These are phyloP conservation scores for Drosophila orosa DNA, from an alignment of 1,140 invertebrate genomes.

Conservation along the genomic window DNA sequence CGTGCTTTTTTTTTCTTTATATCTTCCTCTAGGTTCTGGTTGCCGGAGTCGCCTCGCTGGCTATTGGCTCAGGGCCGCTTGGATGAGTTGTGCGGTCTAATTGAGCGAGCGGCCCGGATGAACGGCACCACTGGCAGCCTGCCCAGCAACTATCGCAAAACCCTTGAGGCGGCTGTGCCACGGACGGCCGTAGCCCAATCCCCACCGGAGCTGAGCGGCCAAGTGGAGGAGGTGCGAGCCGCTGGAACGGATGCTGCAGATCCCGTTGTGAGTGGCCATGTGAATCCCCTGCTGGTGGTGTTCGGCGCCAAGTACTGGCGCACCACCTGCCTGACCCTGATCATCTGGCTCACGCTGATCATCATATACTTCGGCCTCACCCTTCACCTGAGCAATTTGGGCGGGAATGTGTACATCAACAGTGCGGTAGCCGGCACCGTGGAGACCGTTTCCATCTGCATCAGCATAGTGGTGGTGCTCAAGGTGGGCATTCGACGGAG, in stretches of 20 bases:
- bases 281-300: slow-evolving; percentile 86
- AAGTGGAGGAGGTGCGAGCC: slow-evolving; percentile 29
- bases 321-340: slow-evolving; percentile 87
- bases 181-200: slow-evolving; percentile 16
- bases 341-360: slow-evolving; percentile 90
- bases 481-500: slow-evolving; percentile 88
- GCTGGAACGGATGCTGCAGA: neutral
- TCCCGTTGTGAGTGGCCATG: slow-evolving; percentile 35
- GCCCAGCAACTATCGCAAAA: slow-evolving; percentile 87
- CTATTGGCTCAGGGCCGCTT: slow-evolving; percentile 90
- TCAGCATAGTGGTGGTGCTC: slow-evolving; percentile 88
- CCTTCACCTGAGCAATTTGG: slow-evolving; percentile 88
- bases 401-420: slow-evolving; percentile 88
- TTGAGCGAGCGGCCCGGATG: slow-evolving; percentile 88
- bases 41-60: slow-evolving; percentile 95
- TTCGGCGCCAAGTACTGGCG: slow-evolving; percentile 87
- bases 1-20: neutral
- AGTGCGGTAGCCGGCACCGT: slow-evolving; percentile 88
- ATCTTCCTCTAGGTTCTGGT: slow-evolving; percentile 86
- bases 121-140: slow-evolving; percentile 85
- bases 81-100: slow-evolving; percentile 88
- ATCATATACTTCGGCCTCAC: slow-evolving; percentile 90
- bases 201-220: slow-evolving; percentile 11
- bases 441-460: slow-evolving; percentile 88
- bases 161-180: slow-evolving; percentile 84